Conservation (phyloP, 2,113 vertebrate species). For the Piaya cayana region DNA sequence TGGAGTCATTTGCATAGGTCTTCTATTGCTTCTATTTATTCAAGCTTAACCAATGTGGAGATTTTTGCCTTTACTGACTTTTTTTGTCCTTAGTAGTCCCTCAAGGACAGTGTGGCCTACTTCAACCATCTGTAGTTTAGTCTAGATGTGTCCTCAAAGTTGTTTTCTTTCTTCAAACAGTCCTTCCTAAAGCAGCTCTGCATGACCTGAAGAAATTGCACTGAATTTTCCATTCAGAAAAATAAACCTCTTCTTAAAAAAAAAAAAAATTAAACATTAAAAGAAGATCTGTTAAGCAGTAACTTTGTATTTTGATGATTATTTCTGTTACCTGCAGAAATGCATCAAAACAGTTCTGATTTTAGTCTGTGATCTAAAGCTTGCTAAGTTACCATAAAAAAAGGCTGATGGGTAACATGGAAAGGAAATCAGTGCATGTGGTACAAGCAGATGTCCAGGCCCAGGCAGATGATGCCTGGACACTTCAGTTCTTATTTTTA, state of each 20-base stretch:
- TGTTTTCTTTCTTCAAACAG: background rate
- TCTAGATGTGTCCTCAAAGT: background rate
- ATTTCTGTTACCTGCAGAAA: background rate
- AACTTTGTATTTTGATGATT: background rate
- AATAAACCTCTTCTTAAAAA: background rate
- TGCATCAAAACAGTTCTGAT: background rate
- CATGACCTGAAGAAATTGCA: background rate
- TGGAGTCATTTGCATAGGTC: accelerated
- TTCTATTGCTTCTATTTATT: background rate
- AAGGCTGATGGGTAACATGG: background rate
- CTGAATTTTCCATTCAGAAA: background rate
- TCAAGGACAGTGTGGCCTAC: background rate
- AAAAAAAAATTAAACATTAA: background rate
- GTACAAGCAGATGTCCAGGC: background rate
- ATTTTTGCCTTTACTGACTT: conserved; percentile 39
- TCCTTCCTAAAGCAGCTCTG: background rate
- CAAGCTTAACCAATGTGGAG: background rate
- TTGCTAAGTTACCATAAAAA: background rate
- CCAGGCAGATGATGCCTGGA: background rate
- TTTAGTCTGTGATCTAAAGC: background rate
- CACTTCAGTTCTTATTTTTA: background rate
- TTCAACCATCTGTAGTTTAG: conserved; percentile 44
- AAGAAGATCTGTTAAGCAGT: background rate
- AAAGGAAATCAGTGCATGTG: background rate
- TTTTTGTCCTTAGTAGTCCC: conserved; percentile 41